phyloP scores from a whole-genome alignment of 1,140 invertebrate species.

The Pogonomyrmex barbatus region DNA sequence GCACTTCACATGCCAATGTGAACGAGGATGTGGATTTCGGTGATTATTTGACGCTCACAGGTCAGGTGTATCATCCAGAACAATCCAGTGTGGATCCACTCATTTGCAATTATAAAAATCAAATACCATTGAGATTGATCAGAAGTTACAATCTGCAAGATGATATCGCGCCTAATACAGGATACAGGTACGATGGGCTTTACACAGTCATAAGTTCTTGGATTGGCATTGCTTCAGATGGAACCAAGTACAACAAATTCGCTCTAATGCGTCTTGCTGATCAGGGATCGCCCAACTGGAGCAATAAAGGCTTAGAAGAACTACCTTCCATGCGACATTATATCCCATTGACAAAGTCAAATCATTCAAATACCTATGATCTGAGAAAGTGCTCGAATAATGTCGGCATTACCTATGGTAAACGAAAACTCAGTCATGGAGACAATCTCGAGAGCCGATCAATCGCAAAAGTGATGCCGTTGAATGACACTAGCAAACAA shows the following conservation, averaged over 20 bases:
- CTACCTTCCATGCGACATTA: neutral
- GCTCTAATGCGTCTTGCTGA: slow-evolving; percentile 76
- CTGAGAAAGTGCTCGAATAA: slow-evolving; percentile 57
- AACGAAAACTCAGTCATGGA: slow-evolving; percentile 10
- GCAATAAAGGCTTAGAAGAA: neutral
- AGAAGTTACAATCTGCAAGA: slow-evolving; percentile 82
- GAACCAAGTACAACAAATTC: slow-evolving; percentile 80
- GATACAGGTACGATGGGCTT: slow-evolving; percentile 83
- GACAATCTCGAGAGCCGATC: neutral
- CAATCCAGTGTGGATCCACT: slow-evolving; percentile 74
- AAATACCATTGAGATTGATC: slow-evolving; percentile 81
- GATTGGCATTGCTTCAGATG: slow-evolving; percentile 76
- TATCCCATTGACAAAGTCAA: neutral
- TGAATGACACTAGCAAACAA: slow-evolving; percentile 1
- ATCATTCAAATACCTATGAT: slow-evolving; percentile 20
- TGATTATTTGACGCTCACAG: slow-evolving; percentile 81
- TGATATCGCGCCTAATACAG: slow-evolving; percentile 82
- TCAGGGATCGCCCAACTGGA: slow-evolving; percentile 76
- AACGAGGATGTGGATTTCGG: slow-evolving; percentile 81
- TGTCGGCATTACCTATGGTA: neutral
- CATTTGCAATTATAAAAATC: slow-evolving; percentile 78
- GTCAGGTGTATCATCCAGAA: slow-evolving; percentile 71
- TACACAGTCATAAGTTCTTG: slow-evolving; percentile 80
- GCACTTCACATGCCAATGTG: slow-evolving; percentile 75
- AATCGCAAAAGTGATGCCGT: neutral